These are phyloP conservation scores for Lasioglossum leucozonium DNA, from an alignment of 2,888 invertebrate genomes.

Conservation along the genomic window DNA sequence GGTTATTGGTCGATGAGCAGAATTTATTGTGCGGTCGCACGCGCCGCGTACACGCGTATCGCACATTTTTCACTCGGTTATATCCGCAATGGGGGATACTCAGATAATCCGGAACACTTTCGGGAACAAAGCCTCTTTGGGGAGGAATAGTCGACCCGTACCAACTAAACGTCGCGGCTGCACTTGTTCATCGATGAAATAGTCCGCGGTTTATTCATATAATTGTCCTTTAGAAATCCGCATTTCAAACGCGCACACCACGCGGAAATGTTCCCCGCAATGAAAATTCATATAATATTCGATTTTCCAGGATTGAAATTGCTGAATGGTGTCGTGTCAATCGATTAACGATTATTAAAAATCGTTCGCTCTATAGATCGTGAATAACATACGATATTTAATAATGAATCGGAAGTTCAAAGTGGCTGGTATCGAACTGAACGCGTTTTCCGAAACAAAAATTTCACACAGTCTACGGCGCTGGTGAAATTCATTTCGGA, in stretches of 20 bases:
- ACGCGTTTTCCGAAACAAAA: not conserved
- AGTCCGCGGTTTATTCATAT: not conserved
- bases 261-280: not conserved
- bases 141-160: not conserved
- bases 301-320: not conserved
- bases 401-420: not conserved
- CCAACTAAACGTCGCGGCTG: slow-evolving; percentile 1
- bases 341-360: not conserved
- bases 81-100: slow-evolving; percentile 29
- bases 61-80: slow-evolving; percentile 61
- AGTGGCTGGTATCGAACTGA: not conserved
- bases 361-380: not conserved
- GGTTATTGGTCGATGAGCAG: slow-evolving; percentile 40
- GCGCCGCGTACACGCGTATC: slow-evolving; percentile 36
- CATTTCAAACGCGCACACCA: not conserved
- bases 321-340: not conserved
- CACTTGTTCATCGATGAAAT: not conserved
- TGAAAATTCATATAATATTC: not conserved
- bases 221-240: not conserved
- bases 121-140: slow-evolving; percentile 25
- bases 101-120: slow-evolving; percentile 45
- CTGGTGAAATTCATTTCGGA: too few relatives aligned
- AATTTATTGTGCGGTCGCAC: slow-evolving; percentile 55
- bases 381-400: not conserved
- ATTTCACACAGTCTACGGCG: too few relatives aligned